These are phyloP conservation scores for Yasuhikotakia modesta DNA, from an alignment of 2,797 vertebrate genomes.

Conservation along the genomic window DNA sequence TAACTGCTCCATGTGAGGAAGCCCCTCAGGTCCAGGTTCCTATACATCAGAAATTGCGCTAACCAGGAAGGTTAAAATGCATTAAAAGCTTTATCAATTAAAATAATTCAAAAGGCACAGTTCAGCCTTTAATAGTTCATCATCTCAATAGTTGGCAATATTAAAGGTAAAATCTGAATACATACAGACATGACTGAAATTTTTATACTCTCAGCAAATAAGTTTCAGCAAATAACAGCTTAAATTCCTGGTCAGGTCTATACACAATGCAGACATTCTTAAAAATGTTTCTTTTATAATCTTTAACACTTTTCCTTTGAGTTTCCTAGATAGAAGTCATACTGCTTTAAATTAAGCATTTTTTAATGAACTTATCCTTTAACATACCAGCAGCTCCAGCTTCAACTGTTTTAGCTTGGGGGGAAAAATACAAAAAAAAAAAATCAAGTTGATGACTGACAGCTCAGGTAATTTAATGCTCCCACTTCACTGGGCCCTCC, in stretches of 20 bases:
- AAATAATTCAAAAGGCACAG: neutral
- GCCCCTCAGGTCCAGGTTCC: neutral
- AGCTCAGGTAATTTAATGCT: conserved; percentile 48
- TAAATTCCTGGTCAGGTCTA: too few relatives aligned
- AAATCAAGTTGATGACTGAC: conserved; percentile 44
- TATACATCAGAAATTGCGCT: neutral
- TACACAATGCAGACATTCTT: too few relatives aligned
- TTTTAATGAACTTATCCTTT: neutral
- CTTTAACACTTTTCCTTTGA: too few relatives aligned
- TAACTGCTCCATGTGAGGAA: conserved; percentile 18
- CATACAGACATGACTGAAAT: neutral
- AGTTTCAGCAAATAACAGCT: neutral
- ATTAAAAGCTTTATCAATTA: neutral
- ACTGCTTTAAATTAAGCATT: too few relatives aligned
- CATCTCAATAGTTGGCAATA: neutral
- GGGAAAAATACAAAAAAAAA: neutral
- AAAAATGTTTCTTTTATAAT: too few relatives aligned
- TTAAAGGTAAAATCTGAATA: neutral
- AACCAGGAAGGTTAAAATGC: neutral
- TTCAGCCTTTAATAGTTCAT: neutral
- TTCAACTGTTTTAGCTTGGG: conserved; percentile 34
- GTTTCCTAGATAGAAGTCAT: too few relatives aligned
- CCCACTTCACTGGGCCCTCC: conserved; percentile 34
- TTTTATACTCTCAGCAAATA: neutral
- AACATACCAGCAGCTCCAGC: conserved; percentile 31